Evolutionary conservation across 2,797 vertebrate genomes (phyloP), one percentile per base, ranked within the genome.

Genomic region (Geotrypetes seraphini): DNA sequence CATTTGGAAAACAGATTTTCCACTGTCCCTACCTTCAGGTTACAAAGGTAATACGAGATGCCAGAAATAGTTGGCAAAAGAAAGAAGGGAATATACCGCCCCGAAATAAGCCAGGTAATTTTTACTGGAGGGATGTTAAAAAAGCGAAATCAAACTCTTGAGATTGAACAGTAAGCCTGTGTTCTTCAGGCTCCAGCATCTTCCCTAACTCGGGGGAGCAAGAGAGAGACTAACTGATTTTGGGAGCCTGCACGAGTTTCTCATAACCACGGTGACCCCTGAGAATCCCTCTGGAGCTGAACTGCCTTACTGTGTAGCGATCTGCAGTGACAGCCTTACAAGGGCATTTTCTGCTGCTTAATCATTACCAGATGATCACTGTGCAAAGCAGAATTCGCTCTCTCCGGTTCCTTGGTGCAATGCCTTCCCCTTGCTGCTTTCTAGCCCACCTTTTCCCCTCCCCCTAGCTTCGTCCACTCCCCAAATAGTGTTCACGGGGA

Each of bases 271-370:
- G 10, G 17, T 21, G 33, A 28, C 8, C 27, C 18, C 12, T 19
- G 17, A 16, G 18, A 22, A 38, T 39, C 7, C 15, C 18, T 6
- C n/a, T 12, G 5, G 38, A 16, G 45, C 38, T 11, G 27, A 17
- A 22, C 18, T 21, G 21, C 16, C n/a, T 29, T 25, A 25, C 28
- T 32, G 21, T 11, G 2, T 25, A 11, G 7, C 18, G 19, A 28
- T 17, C 21, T 24, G 10, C 10, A 17, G 25, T 31, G 18, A 36
- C 17, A 20, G 36, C 41, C 41, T 19, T 57, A 49, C 37, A 58
- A 39, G 49, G 49, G 18, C 31, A 49, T 45, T 20, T 19, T 19
- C 14, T 10, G 22, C 5, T 10, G 14, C 15, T 12, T 46, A 36
- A 36, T 36, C 7, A 8, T 31, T 49, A 27, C 31, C 45, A 50